Percentiles rank a stretch among this genome's conserved stretches.
phyloP scores from a whole-genome alignment of 2,113 vertebrate species.

The Uropsilus gracilis region DNA sequence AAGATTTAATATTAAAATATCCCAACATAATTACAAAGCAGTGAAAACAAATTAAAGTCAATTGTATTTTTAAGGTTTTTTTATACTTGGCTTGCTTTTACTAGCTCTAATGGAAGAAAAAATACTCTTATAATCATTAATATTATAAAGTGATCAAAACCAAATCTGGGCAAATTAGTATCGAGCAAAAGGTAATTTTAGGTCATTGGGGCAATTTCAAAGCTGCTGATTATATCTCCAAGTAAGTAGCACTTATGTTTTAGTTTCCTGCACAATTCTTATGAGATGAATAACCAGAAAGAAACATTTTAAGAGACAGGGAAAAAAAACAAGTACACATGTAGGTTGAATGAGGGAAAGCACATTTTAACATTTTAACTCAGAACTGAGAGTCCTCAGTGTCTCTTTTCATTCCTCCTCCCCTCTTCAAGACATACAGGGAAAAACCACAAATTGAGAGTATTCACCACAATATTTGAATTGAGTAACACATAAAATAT shows the following conservation, averaged over 20 bases:
- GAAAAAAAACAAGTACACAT: slow-evolving; percentile 1
- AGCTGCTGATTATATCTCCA: slow-evolving; percentile 54
- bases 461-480: slow-evolving; percentile 29
- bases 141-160: slow-evolving; percentile 64
- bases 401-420: background rate
- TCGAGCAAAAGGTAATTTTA: slow-evolving; percentile 20
- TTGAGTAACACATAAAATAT: background rate
- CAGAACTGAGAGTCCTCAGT: background rate
- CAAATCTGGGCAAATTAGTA: slow-evolving; percentile 51
- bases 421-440: background rate
- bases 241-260: background rate
- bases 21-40: slow-evolving; percentile 29
- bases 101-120: slow-evolving; percentile 33
- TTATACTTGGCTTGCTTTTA: slow-evolving; percentile 1
- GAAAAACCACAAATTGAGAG: background rate
- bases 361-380: slow-evolving; percentile 34
- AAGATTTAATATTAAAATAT: slow-evolving; percentile 17
- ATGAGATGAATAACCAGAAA: background rate
- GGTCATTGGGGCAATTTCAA: slow-evolving; percentile 66
- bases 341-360: background rate
- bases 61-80: background rate
- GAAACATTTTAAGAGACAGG: slow-evolving; percentile 34
- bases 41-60: slow-evolving; percentile 29
- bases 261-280: slow-evolving; percentile 25
- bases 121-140: background rate